Conservation (phyloP, 2,113 vertebrate genomes). For the Laticauda laticaudata region DNA sequence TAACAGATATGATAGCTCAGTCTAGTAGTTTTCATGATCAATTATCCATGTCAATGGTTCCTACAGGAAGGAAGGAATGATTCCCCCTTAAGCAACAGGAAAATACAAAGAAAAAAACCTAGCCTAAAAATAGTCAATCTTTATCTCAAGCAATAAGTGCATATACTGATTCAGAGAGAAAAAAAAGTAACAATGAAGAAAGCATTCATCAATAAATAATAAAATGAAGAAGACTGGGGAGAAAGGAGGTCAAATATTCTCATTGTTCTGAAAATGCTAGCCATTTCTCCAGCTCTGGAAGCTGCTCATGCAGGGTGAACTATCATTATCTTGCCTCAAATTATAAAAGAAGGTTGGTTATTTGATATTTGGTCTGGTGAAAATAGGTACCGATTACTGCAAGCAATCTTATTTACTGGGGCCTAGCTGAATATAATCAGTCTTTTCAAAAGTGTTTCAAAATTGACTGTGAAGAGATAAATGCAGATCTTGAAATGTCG, state of each 20-base stretch:
- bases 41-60: neutral
- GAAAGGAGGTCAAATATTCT: neutral
- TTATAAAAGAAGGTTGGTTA: neutral
- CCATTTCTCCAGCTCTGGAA: neutral
- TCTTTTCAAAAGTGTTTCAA: neutral
- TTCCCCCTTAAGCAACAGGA: neutral
- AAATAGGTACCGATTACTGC: neutral
- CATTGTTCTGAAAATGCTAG: neutral
- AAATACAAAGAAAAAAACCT: neutral
- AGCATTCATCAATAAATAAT: neutral
- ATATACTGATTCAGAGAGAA: neutral
- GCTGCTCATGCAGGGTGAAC: neutral
- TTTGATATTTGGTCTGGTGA: neutral
- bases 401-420: neutral
- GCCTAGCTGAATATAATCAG: neutral
- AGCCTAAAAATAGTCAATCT: neutral
- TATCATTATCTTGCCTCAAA: neutral
- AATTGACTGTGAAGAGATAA: neutral
- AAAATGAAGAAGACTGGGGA: neutral
- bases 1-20: constrained; percentile 10
- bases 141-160: neutral
- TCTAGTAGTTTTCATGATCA: constrained; percentile 31
- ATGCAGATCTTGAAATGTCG: neutral
- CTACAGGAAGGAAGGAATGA: neutral
- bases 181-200: neutral